A percentile compares a stretch with the other conserved stretches of the same genome.
Evolutionary conservation across 1,140 invertebrate genomes (phyloP).

Genomic region (Musca domestica): DNA sequence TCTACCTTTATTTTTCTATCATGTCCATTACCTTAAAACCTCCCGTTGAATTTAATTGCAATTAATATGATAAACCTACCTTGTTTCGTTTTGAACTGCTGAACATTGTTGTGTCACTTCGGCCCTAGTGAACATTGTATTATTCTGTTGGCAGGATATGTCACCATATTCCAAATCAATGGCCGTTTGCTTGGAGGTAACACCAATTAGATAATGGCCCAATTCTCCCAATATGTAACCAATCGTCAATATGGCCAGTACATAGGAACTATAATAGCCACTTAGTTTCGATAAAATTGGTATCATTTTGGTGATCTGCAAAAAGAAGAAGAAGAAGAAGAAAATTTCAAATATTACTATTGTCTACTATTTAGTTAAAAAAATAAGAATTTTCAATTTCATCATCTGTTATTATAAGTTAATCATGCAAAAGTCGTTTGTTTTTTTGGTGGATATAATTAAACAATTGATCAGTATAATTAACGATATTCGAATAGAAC

Average conservation of each 20-base stretch:
- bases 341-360: background rate
- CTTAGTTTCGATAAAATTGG: conserved; percentile 60
- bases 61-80: conserved; percentile 19
- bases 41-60: background rate
- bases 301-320: conserved; percentile 35
- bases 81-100: conserved; percentile 37
- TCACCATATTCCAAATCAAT: conserved; percentile 85
- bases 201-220: conserved; percentile 84
- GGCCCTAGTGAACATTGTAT: conserved; percentile 57
- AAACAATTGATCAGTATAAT: too few species aligned
- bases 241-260: conserved; percentile 72
- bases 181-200: conserved; percentile 80
- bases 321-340: background rate
- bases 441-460: too few species aligned
- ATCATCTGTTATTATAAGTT: too few species aligned
- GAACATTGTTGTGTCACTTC: conserved; percentile 68
- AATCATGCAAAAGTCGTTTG: background rate
- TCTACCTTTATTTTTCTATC: background rate
- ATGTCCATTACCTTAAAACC: background rate
- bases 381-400: too few species aligned
- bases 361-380: too few species aligned
- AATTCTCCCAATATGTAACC: conserved; percentile 82
- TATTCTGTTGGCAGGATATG: conserved; percentile 78
- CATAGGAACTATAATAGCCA: conserved; percentile 72
- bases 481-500: too few species aligned